Evolutionary conservation across 2,113 vertebrate species (phyloP), one percentile per base, ranked within the genome.

Genomic region (Bubo blakistoni): DNA sequence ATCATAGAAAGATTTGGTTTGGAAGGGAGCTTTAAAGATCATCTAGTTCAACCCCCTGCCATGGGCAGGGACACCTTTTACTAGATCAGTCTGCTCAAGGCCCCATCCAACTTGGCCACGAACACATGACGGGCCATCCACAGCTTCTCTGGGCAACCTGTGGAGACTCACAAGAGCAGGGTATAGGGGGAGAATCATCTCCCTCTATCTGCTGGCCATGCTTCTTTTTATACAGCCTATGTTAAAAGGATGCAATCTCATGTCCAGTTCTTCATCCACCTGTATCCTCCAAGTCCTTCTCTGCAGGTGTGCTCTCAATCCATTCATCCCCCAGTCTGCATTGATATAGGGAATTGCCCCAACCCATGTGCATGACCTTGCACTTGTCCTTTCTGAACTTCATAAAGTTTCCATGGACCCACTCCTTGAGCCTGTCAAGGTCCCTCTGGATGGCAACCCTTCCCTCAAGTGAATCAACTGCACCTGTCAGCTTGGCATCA

Each of bases 401-500:
- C 44, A 30, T 18, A 13, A 52, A 5, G 9, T 40, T 32, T 11
- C 2, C 15, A 32, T 25, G 8, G 18, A 5, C 11, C 3, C 4
- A 16, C 3, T 40, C 2, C 26, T 59, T 30, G 47, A 83, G 14
- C 12, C 38, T 59, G 11, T 5, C 10, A 42, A 67, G 16, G 15
- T 49, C 55, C 36, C 8, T 58, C 57, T 71, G 25, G 29, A 57
- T 46, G 51, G 16, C 34, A 36, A 3, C 5, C 9, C 10, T 42
- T 79, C 29, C 21, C 18, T 47, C 9, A 27, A 22, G 16, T 2
- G 3, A 70, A 49, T 26, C 16, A 36, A 4, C 22, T 42, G 15
- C 0, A 1, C 2, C 11, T 1, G 0, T 83, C 46, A 29, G 11
- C 10, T 65, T 40, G 6, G 11, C 0, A 0, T 52, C 18, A 52